Base-by-base conservation (phyloP, 2,113 vertebrate genomes). In the Trematocara nigrifrons region DNA sequence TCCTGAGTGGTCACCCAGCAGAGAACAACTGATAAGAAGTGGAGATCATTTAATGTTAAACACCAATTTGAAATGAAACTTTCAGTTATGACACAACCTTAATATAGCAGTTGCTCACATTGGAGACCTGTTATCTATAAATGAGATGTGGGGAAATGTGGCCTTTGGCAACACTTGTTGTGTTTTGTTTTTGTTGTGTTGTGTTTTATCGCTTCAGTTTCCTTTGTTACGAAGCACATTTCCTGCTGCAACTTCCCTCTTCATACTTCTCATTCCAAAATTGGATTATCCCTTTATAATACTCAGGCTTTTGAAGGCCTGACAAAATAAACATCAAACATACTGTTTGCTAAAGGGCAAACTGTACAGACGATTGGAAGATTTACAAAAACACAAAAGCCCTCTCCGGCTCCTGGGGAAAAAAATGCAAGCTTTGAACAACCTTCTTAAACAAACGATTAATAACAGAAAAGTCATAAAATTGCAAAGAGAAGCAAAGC, bases 261-360 rank as follows among this genome's bases (percentile, higher is more conserved):
- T 61, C 56, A 29, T 61, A 57, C 64, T 53, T 81, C 29, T 3
- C 29, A 47, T 87, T 86, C n/a, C 49, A 77, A 85, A 92, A 89
- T 61, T 82, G 77, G 83, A 91, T 88, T 85, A 90, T 86, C 45
- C 15, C 18, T 64, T 45, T 4, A 52, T 53, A 80, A 87, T 78
- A 84, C 84, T 86, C 57, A 61, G 79, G 76, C 79, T 81, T 90
- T 84, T 86, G 84, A 89, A 85, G 87, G 69, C 59, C 64, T 87
- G 61, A 86, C 87, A 89, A 89, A 91, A 86, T 77, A 88, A 88
- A 91, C 79, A 88, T 89, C 64, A 84, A 88, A 81, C 51, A 82
- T 81, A 76, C 8, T 61, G 40, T 71, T 64, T 83, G 91, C 86
- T 83, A 85, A 47, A 10, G 83, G 89, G 61, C 51, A 88, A 88